These are phyloP conservation scores for Passer montanus DNA, from an alignment of 2,113 vertebrate genomes.

Conservation along the genomic window DNA sequence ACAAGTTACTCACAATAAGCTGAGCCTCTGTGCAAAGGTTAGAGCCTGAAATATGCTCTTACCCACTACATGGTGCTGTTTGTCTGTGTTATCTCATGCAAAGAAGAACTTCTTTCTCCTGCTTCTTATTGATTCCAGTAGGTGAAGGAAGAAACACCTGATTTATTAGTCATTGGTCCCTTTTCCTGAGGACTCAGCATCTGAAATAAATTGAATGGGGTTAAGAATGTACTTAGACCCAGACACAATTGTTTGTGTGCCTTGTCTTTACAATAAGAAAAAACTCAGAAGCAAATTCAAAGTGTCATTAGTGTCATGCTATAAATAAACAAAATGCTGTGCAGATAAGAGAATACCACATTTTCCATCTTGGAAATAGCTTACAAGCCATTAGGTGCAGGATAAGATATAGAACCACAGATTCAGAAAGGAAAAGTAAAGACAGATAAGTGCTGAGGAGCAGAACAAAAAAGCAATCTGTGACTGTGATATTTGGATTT, in stretches of 20 bases:
- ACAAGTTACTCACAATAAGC: background rate
- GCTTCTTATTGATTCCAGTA: conserved; percentile 39
- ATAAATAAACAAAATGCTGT: conserved; percentile 14
- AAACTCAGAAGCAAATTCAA: background rate
- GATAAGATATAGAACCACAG: background rate
- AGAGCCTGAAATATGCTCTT: background rate
- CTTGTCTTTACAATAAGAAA: background rate
- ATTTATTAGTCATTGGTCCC: conserved; percentile 42
- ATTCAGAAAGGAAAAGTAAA: background rate
- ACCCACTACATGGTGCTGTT: background rate
- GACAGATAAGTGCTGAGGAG: background rate
- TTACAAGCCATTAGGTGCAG: background rate
- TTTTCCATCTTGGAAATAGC: conserved; percentile 16
- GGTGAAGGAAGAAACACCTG: conserved; percentile 15
- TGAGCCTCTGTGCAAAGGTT: background rate
- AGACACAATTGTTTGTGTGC: background rate
- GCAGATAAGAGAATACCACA: background rate
- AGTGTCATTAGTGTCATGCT: conserved; percentile 13
- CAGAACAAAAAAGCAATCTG: background rate
- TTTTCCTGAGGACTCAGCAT: conserved; percentile 4
- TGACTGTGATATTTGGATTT: background rate
- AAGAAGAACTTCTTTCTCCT: background rate
- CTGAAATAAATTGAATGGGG: conserved; percentile 34
- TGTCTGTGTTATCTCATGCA: conserved; percentile 10
- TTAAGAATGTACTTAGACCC: conserved; percentile 3